phyloP scores from a whole-genome alignment of 2,113 vertebrate genomes.

The Beaufortia kweichowensis region DNA sequence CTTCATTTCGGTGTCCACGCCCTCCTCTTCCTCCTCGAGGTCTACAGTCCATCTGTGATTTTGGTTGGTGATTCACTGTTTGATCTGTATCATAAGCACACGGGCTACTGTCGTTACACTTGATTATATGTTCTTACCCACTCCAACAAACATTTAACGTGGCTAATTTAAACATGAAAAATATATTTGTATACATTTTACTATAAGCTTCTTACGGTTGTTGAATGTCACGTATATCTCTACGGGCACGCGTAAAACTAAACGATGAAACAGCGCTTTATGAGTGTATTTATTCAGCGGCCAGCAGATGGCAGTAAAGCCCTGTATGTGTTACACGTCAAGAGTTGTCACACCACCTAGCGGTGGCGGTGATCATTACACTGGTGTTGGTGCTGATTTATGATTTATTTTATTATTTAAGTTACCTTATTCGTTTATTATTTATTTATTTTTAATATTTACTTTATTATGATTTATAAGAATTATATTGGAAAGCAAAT shows the following conservation, averaged over 20 bases:
- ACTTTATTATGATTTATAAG: too few species aligned
- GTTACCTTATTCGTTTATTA: too few species aligned
- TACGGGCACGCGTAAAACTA: not conserved
- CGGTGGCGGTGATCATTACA: not conserved
- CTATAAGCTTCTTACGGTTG: too few species aligned
- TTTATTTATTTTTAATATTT: too few species aligned
- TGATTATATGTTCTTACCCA: not conserved
- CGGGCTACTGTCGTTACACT: not conserved
- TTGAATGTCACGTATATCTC: too few species aligned
- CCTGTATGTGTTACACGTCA: not conserved
- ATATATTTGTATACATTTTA: too few species aligned
- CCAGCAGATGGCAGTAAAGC: conserved; percentile 9
- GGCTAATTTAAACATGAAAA: not conserved
- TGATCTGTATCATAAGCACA: not conserved
- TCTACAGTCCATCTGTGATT: conserved; percentile 25
- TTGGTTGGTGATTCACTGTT: too few species aligned
- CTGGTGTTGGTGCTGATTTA: not conserved
- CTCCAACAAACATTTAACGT: not conserved
- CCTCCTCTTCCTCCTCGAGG: conserved; percentile 30
- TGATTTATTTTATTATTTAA: too few species aligned
- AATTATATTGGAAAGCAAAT: too few species aligned
- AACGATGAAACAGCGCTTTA: not conserved
- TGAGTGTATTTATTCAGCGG: not conserved
- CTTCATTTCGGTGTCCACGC: conserved; percentile 48
- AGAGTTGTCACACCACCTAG: not conserved